Base-by-base conservation (phyloP, 2,888 invertebrate species). In the Brachylomia viminalis region DNA sequence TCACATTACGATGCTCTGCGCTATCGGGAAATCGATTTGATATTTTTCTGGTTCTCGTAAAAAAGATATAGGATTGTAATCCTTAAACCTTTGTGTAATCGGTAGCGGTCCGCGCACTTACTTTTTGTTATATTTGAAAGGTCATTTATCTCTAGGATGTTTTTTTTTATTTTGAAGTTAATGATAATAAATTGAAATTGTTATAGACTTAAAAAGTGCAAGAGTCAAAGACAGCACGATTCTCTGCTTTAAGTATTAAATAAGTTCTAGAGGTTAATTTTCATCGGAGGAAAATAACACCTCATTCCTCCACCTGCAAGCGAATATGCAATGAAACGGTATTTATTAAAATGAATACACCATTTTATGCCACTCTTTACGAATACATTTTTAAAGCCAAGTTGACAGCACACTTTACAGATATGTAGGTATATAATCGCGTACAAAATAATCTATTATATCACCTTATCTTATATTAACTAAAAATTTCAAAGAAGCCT, bases 1-100 rank as follows among this genome's bases (percentile, higher is more conserved):
- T 80, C 82, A 83, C 79, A 83, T 84, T 76, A 84, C 83, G 79
- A 67, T 69, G 52, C 64, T 77, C 68, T 42, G 65, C 65, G 77
- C 77, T 81, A 75, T 80, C 77, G 79, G 79, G 67, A 54, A 83
- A 89, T 85, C 77, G 88, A 83, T 88, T 79, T 65, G 58, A 75
- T 81, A 76, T 87, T 88, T 88, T 81, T 77, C 67, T 82, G 62
- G 69, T 71, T 59, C 77, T 80, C 86, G 71, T 77, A 85, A 80
- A 86, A 87, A 85, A 85, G 64, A 79, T 79, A 77, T 72, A 79
- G 78, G 77, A 79, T 75, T 69, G 73, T 30, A 70, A 79, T 77
- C 64, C 69, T 75, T 78, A 86, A 72, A 54, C 76, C 72, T 69
- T 76, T 69, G 74, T 68, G 61, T 72, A 76, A 83, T 85, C 71